Evolutionary conservation across 2,797 vertebrate species (phyloP), one percentile per base, ranked within the genome.

Genomic region (Cyclura pinguis): DNA sequence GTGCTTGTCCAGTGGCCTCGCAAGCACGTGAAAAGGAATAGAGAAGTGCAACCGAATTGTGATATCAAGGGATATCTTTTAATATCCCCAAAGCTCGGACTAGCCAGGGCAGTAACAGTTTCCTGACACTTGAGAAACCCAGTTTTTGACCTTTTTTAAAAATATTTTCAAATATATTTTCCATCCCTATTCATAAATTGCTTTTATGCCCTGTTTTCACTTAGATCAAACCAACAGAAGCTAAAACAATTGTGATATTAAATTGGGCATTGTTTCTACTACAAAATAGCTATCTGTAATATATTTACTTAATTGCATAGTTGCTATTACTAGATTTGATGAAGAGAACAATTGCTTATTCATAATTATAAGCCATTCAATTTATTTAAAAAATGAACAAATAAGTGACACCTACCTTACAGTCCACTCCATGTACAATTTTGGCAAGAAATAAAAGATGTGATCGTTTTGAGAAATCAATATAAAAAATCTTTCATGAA

Each of bases 321-420:
- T 0, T 69, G 6, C 7, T 1, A 14, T 72, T 35, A 67, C 35
- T 84, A 74, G 10, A 0, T 52, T 92, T 3, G 6, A n/a, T 64
- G 84, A 83, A 84, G 76, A 78, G 29, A 35, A 81, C 55, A 16
- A 83, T 69, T 55, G 7, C 0, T 35, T 18, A 87, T 90, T 57
- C 1, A 16, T 90, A 72, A 67, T 29, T 16, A 13, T 73, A 47
- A 74, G 76, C 55, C 27, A 73, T 10, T 52, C 69, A 84, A 29
- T 69, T 14, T 64, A 83, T 90, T 47, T 89, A 7, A 52, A 47
- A 64, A 77, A 20, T 2, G 57, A 84, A 86, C 38, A 77, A 90
- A 55, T 57, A 29, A n/a, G 7, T 80, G 7, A 42, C 72, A 69
- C 47, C 18, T 74, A 1, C 1, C 18, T 14, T 62, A 24, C 4